Conservation (phyloP, 2,113 vertebrate species). For the Periophthalmodon schlosseri region DNA sequence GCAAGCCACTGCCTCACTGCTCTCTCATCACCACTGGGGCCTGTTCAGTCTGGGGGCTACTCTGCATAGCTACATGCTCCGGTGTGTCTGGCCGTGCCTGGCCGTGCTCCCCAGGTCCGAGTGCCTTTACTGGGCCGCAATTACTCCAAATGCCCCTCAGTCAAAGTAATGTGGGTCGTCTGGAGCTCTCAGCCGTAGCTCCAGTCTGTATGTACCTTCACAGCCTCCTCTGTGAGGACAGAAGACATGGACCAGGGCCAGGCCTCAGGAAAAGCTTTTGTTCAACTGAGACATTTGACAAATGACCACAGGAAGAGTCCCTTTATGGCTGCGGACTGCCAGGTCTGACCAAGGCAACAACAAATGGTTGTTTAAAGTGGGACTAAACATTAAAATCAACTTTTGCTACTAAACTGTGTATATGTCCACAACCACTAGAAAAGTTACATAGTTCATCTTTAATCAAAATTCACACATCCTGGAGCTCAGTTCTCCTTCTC, state of each 20-base stretch:
- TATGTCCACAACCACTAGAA: too few species aligned
- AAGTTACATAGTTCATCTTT: too few species aligned
- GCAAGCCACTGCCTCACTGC: too few species aligned
- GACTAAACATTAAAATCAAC: too few species aligned
- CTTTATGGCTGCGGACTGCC: slow-evolving; percentile 34
- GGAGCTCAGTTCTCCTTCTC: too few species aligned
- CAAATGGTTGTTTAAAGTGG: not conserved
- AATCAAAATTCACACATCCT: too few species aligned
- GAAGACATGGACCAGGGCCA: not conserved
- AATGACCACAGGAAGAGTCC: slow-evolving; percentile 47
- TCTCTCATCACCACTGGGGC: too few species aligned
- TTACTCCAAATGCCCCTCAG: slow-evolving; percentile 21
- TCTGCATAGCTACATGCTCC: too few species aligned
- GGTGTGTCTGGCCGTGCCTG: not conserved
- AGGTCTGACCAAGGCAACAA: slow-evolving; percentile 21
- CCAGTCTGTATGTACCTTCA: not conserved
- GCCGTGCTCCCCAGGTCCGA: not conserved
- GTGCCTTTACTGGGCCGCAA: not conserved
- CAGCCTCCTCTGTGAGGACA: not conserved
- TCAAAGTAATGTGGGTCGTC: slow-evolving; percentile 25
- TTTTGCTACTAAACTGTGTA: too few species aligned
- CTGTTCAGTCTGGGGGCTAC: too few species aligned
- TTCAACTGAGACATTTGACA: slow-evolving; percentile 10
- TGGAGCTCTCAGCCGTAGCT: slow-evolving; percentile 10
- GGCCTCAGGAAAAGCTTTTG: slow-evolving; percentile 6